phyloP scores from a whole-genome alignment of 2,888 invertebrate genomes.

The Sinotaia quadrata region DNA sequence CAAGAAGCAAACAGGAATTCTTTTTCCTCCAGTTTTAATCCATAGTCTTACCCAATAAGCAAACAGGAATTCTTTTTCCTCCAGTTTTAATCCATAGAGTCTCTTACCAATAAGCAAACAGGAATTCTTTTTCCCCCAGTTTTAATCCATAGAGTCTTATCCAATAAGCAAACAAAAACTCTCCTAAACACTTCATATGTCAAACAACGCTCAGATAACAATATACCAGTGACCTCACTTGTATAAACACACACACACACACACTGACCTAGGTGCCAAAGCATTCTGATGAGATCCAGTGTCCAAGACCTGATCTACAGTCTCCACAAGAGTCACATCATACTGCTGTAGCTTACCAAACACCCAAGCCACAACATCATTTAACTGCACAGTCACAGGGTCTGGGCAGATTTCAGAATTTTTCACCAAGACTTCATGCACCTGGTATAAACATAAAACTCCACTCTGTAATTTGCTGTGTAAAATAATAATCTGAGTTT shows the following conservation, averaged over 20 bases:
- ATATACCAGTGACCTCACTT: not conserved
- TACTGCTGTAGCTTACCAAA: slow-evolving; percentile 61
- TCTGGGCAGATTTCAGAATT: slow-evolving; percentile 61
- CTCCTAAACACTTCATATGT: no score
- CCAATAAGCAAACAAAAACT: no score
- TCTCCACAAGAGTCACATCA: slow-evolving; percentile 59
- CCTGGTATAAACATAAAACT: slow-evolving; percentile 43
- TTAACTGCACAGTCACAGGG: slow-evolving; percentile 63
- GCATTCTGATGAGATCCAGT: slow-evolving; percentile 47
- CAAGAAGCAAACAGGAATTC: no score
- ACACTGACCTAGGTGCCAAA: slow-evolving; percentile 56
- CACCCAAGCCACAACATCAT: slow-evolving; percentile 71
- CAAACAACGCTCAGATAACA: not conserved
- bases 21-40: no score
- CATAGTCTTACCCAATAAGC: no score
- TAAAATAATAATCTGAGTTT: not conserved
- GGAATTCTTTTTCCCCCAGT: no score
- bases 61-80: no score
- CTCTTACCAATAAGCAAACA: no score
- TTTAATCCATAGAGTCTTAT: no score
- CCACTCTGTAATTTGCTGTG: not conserved
- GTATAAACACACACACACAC: not conserved
- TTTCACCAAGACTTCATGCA: slow-evolving; percentile 67
- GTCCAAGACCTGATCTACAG: slow-evolving; percentile 60
- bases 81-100: no score